Conservation (phyloP, 2,113 vertebrate species). For the Rhabdomys dilectus region DNA sequence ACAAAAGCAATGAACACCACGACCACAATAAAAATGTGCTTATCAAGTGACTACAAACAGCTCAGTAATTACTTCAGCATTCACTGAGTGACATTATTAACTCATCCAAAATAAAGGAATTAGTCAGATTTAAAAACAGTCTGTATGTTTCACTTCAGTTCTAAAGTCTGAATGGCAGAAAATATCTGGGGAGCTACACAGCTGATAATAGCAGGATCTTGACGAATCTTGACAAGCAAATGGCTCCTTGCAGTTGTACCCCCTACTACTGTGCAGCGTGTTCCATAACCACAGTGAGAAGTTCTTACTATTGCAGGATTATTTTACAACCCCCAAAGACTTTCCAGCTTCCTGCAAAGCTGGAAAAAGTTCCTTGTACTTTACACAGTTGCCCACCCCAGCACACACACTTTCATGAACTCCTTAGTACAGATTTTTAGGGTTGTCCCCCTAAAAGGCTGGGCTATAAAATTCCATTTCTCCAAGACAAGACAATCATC, state of each 20-base stretch:
- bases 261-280: not conserved
- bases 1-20: not conserved
- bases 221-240: not conserved
- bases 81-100: not conserved
- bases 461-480: slow-evolving; percentile 16
- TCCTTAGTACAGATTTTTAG: slow-evolving; percentile 30
- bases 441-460: not conserved
- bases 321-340: not conserved
- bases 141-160: slow-evolving; percentile 20
- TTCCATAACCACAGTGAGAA: not conserved
- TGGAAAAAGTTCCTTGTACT: not conserved
- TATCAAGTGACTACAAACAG: not conserved
- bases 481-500: not conserved
- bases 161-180: slow-evolving; percentile 40
- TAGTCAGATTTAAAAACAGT: slow-evolving; percentile 9
- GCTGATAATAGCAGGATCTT: not conserved
- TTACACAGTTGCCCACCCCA: not conserved
- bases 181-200: not conserved
- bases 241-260: not conserved
- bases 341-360: slow-evolving; percentile 20
- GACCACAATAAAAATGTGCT: not conserved
- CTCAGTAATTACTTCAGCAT: not conserved
- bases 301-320: not conserved
- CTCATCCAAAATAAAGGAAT: not conserved
- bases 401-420: slow-evolving; percentile 18